Base-by-base conservation (phyloP, 2,888 invertebrate genomes). In the Nasonovia ribisnigri region DNA sequence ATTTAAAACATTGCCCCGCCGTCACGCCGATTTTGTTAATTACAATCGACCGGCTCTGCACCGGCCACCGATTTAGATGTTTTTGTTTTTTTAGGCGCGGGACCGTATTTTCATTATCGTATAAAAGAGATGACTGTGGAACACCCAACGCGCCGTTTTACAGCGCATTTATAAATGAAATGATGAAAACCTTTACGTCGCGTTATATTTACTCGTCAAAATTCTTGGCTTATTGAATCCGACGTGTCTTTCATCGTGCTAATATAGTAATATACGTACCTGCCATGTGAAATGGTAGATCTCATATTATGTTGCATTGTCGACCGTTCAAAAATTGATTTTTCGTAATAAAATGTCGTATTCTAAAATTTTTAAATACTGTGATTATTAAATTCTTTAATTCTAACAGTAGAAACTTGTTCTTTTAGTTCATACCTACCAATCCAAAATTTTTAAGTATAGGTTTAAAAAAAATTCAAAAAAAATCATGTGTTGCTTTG, bases 11-110 rank as follows among this genome's bases (percentile, higher is more conserved):
- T 43, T 57, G n/a, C 86, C n/a, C 86, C 91, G 86, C 86, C 91
- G 86, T 46, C 86, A 86, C 46, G 51, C 91, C 84, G 91, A 91
- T 87, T 92, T 87, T 88, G 88, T 92, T 92, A 88, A 92, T 92
- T 92, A 92, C 88, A 88, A 92, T 87, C 88, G 48, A 46, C 91
- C 86, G 92, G 46, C 67, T 60, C n/a, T 57, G 54, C 91, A 86
- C 57, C 86, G 51, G 86, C 92, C 46, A 91, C 91, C 84, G 54
- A 26, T 91, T 91, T 91, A 90, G 48, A n/a, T 92, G 48, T 92
- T 88, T 92, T 88, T 92, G 16, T 92, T 88, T 51, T 29, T 36
- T 36, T 16, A 67, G 16, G 67, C 11, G 24, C 42, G 60, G 26
- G 88, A 77, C 36, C 20, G 77, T 77, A 77, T 36, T 36, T 77